phyloP scores from a whole-genome alignment of 2,888 invertebrate species.

The Tachina grossa region DNA sequence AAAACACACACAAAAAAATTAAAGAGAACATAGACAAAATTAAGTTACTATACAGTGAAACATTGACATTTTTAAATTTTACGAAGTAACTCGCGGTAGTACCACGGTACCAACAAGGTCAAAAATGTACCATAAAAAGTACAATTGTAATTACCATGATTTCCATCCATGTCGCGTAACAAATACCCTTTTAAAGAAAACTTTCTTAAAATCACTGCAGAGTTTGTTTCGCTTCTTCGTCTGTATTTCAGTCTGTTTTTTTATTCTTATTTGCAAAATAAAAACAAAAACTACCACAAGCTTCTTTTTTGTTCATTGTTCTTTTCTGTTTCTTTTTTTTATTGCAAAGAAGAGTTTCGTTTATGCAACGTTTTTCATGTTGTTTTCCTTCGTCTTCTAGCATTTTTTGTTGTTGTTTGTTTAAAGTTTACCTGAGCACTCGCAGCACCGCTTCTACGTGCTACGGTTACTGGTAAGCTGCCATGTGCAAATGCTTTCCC shows the following conservation, averaged over 20 bases:
- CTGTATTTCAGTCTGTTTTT: constrained; percentile 25
- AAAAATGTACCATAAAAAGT: no score
- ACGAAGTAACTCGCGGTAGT: no score
- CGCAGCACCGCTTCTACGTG: not conserved
- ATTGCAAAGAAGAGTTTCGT: constrained; percentile 16
- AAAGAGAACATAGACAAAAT: no score
- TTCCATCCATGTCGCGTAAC: no score
- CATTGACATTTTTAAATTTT: no score
- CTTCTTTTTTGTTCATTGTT: not conserved
- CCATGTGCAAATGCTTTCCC: constrained; percentile 57
- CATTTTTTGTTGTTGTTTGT: constrained; percentile 13
- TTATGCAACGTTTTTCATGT: constrained; percentile 30
- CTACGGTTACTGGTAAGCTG: not conserved
- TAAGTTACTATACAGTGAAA: no score
- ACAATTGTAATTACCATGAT: no score
- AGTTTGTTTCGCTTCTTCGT: constrained; percentile 4
- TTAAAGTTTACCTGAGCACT: constrained; percentile 54
- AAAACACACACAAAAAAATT: no score
- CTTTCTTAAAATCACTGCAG: not conserved
- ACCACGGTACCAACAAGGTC: no score
- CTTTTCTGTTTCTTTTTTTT: not conserved
- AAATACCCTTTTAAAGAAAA: not conserved
- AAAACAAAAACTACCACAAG: not conserved
- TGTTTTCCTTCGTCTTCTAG: constrained; percentile 41
- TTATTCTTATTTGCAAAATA: not conserved